Percentiles rank a stretch among this genome's conserved stretches.
Conservation (phyloP, 1,140 invertebrate genomes). For the Neodiprion fabricii region DNA sequence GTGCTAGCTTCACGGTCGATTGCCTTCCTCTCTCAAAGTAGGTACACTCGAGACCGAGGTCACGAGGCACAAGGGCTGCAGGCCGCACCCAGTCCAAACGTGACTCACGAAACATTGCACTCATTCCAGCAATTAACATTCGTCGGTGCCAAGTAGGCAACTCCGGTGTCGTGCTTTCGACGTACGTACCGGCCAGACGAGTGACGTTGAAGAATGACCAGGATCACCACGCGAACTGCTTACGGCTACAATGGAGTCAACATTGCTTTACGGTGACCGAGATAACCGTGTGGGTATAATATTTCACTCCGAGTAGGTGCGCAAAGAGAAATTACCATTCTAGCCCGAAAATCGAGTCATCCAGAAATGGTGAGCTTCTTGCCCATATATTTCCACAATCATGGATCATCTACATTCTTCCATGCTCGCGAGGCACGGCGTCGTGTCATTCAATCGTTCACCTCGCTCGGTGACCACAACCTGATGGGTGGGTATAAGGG, state of each 20-base stretch:
- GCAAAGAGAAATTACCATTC: no score
- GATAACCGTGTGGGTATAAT: neutral
- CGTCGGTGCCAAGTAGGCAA: neutral
- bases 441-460: no score
- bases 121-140: slow-evolving; percentile 1
- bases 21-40: neutral
- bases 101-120: neutral
- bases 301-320: neutral
- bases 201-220: neutral
- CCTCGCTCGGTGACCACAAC: no score
- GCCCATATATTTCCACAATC: no score
- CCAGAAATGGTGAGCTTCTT: no score
- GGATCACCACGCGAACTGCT: slow-evolving; percentile 2
- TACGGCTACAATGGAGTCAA: neutral
- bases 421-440: no score
- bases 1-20: neutral
- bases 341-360: no score
- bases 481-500: no score
- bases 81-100: neutral
- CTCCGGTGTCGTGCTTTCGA: neutral
- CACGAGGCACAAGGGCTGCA: neutral
- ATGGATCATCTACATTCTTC: no score
- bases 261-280: no score
- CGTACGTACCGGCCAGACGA: neutral
- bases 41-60: neutral